These are phyloP conservation scores for Prionace glauca DNA, from an alignment of 2,797 vertebrate species.

Conservation along the genomic window DNA sequence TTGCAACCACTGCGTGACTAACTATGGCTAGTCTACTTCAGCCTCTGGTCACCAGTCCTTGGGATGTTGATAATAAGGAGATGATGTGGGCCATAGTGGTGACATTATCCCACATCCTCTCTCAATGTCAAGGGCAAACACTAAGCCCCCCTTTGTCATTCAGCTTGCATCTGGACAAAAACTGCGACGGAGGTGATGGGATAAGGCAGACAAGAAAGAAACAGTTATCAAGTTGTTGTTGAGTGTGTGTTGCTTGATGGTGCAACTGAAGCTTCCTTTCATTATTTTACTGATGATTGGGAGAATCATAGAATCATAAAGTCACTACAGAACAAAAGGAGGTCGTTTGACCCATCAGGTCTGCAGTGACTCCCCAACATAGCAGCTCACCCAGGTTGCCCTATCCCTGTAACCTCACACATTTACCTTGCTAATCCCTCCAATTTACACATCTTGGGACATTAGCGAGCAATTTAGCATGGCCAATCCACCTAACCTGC, in stretches of 20 bases:
- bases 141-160: background rate
- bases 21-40: background rate
- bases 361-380: too few species aligned
- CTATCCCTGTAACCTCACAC: too few species aligned
- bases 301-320: background rate
- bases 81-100: background rate
- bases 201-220: background rate
- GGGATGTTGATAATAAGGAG: background rate
- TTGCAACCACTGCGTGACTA: background rate
- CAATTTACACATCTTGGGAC: too few species aligned
- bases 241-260: background rate
- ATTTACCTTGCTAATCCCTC: too few species aligned
- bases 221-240: background rate
- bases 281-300: background rate
- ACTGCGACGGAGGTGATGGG: background rate
- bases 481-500: too few species aligned
- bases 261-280: background rate
- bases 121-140: background rate
- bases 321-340: too few species aligned
- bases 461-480: too few species aligned
- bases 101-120: background rate
- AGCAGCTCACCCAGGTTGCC: too few species aligned
- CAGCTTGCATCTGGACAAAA: background rate
- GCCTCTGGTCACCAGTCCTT: background rate
- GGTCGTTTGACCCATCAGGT: too few species aligned